Conservation (phyloP, 2,797 vertebrate genomes). For the Furcifer pardalis region DNA sequence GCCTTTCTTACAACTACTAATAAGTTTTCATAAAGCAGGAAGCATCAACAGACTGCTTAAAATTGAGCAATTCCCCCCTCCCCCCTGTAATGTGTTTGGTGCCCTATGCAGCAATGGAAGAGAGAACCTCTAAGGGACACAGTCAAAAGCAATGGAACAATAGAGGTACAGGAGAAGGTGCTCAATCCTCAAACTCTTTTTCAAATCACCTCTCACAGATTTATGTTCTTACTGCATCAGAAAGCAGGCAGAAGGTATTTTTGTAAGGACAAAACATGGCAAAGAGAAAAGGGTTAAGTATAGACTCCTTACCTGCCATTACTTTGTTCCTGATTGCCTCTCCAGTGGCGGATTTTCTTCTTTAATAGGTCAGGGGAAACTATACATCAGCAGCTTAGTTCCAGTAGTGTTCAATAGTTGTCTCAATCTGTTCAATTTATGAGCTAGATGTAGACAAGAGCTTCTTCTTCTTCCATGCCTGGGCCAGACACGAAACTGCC, state of each 20-base stretch:
- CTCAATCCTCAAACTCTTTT: background rate
- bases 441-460: background rate
- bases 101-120: background rate
- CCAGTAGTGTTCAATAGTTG: background rate
- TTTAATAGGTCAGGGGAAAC: background rate
- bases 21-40: background rate
- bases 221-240: background rate
- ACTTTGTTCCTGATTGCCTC: background rate
- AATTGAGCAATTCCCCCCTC: background rate
- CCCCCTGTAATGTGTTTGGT: background rate
- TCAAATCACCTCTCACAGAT: background rate
- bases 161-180: background rate
- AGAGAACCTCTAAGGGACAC: background rate
- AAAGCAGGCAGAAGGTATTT: background rate
- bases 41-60: background rate
- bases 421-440: background rate
- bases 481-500: too few species aligned
- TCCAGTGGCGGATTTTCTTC: background rate
- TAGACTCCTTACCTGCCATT: background rate
- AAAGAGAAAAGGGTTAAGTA: background rate
- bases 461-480: too few species aligned
- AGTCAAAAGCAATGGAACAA: background rate
- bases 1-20: background rate
- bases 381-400: background rate
- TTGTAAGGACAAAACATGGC: background rate